Conservation (phyloP, 2,888 invertebrate genomes). For the Xiphydria camelus region DNA sequence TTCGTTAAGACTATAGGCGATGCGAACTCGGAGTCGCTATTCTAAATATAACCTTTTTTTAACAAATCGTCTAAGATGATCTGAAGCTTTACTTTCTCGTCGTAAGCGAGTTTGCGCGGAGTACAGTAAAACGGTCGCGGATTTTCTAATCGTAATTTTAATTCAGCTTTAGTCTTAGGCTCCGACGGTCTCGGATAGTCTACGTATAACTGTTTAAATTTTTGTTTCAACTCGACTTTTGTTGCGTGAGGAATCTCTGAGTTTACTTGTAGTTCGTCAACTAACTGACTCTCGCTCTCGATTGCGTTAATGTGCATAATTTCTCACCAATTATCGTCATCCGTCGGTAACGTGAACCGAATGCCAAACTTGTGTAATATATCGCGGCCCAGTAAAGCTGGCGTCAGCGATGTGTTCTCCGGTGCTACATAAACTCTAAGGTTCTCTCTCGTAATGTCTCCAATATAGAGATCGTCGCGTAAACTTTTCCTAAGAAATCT, state of each 20-base stretch:
- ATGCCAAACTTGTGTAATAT: background rate
- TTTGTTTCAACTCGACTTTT: slow-evolving; percentile 6
- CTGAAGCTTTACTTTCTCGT: slow-evolving; percentile 19
- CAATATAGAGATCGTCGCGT: background rate
- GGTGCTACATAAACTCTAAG: no score
- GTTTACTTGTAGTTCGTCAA: slow-evolving; percentile 5
- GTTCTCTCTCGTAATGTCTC: no score
- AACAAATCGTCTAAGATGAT: slow-evolving; percentile 20
- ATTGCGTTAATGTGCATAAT: slow-evolving; percentile 8
- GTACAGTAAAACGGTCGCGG: slow-evolving; percentile 9
- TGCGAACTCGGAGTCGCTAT: slow-evolving; percentile 15
- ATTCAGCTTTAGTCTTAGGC: slow-evolving; percentile 7
- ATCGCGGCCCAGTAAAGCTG: background rate
- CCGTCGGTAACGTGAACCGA: background rate
- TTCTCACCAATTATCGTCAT: slow-evolving; percentile 3
- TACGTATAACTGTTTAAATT: slow-evolving; percentile 9
- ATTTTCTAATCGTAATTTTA: slow-evolving; percentile 9
- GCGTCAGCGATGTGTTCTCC: no score
- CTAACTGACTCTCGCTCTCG: background rate
- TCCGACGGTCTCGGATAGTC: slow-evolving; percentile 6
- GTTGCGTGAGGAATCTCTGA: slow-evolving; percentile 5
- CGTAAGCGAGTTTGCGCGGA: slow-evolving; percentile 23
- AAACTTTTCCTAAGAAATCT: background rate
- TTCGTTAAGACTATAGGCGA: slow-evolving; percentile 17
- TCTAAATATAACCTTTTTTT: no score